phyloP scores from a whole-genome alignment of 2,888 invertebrate species.

The Notocelia uddmanniana region DNA sequence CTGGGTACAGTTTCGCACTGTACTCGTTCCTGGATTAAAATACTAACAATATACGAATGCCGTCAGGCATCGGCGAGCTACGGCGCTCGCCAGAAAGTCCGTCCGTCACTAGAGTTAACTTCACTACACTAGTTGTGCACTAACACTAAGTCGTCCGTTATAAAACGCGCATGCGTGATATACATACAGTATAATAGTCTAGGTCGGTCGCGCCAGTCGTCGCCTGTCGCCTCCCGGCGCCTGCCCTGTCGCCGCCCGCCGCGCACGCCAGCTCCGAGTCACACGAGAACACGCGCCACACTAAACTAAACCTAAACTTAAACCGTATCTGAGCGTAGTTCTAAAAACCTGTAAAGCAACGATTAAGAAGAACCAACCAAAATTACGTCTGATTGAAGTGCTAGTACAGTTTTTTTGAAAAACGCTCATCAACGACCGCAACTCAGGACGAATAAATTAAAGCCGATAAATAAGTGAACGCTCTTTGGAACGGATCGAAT shows the following conservation, averaged over 20 bases:
- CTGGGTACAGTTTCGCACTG: neutral
- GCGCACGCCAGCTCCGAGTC: constrained; percentile 50
- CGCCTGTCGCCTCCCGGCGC: constrained; percentile 57
- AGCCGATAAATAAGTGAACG: constrained; percentile 76
- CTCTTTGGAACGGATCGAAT: constrained; percentile 81
- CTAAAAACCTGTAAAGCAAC: no score
- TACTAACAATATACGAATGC: constrained; percentile 11
- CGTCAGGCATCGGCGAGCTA: neutral
- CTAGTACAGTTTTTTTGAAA: no score
- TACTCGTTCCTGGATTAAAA: constrained; percentile 1
- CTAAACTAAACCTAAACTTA: constrained; percentile 40
- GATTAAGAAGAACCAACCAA: no score
- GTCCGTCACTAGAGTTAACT: constrained; percentile 55
- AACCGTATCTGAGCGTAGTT: constrained; percentile 9
- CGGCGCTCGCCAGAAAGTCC: constrained; percentile 3
- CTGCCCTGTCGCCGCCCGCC: constrained; percentile 63
- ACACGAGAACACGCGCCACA: constrained; percentile 54
- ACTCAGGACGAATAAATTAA: constrained; percentile 69
- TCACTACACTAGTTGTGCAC: constrained; percentile 69
- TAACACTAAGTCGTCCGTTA: constrained; percentile 63
- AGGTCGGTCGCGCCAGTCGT: constrained; percentile 51
- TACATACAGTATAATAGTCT: constrained; percentile 11
- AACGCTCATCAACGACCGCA: constrained; percentile 52
- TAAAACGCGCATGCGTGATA: constrained; percentile 58
- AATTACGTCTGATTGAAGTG: no score